Conservation (phyloP, 2,888 invertebrate species). For the Subacronicta megacephala region DNA sequence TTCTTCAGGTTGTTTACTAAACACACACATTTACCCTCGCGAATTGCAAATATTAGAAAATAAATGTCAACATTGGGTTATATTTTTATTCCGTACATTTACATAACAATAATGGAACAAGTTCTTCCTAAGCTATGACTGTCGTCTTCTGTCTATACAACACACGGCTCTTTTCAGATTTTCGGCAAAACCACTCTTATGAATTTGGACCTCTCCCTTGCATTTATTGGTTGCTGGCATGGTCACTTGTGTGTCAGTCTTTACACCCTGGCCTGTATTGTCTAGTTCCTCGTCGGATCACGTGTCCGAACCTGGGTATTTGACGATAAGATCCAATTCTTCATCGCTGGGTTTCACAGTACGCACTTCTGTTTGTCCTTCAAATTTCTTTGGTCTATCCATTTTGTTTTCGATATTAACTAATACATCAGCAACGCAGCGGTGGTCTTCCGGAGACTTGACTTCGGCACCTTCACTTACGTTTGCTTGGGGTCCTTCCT, state of each 20-base stretch:
- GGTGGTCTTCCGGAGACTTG: conserved; percentile 76
- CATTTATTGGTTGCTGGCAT: conserved; percentile 66
- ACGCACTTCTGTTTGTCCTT: conserved; percentile 76
- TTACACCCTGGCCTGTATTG: conserved; percentile 68
- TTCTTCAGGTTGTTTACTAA: conserved; percentile 14
- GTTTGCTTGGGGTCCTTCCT: conserved; percentile 65
- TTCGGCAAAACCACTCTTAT: conserved; percentile 82
- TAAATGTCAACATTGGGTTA: conserved; percentile 30
- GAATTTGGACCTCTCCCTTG: conserved; percentile 76
- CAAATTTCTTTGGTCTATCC: conserved; percentile 79
- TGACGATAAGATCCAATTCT: conserved; percentile 85
- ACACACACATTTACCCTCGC: conserved; percentile 32
- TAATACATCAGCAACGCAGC: conserved; percentile 80
- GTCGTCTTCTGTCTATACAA: conserved; percentile 83
- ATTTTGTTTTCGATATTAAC: conserved; percentile 85
- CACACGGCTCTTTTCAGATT: conserved; percentile 84
- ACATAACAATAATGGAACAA: conserved; percentile 37
- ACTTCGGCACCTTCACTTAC: conserved; percentile 71
- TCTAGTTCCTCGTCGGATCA: conserved; percentile 84
- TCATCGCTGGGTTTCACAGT: conserved; percentile 78
- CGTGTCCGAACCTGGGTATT: conserved; percentile 86
- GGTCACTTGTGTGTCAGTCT: conserved; percentile 75
- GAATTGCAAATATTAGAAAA: conserved; percentile 35
- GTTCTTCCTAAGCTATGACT: conserved; percentile 70
- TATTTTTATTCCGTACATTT: conserved; percentile 37